Evolutionary conservation across 2,888 invertebrate species (phyloP), one percentile per base, ranked within the genome.

Genomic region (Cyrtodaria siliqua): DNA sequence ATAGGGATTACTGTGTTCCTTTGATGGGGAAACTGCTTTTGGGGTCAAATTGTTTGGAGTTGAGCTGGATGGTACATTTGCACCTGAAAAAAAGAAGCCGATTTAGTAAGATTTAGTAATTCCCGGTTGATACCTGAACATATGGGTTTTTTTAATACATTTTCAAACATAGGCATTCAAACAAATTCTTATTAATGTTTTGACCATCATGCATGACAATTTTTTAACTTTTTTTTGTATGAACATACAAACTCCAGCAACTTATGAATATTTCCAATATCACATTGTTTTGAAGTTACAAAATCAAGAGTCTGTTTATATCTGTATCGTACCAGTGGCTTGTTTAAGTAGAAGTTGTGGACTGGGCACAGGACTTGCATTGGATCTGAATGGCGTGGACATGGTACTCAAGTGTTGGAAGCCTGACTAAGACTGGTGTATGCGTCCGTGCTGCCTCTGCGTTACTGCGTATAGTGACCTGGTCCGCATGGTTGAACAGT

Each of bases 1-100:
- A 75, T 89, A 91, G 1, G 90, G 89, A 67, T 89, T 88, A 12
- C 71, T 66, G 33, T 81, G 75, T 14, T 75, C 79, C 57, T 55
- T 74, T 23, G 68, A 29, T 33, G 33, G 12, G 33, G 33, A 33
- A 8, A 12, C 33, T 33, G 33, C 4, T 33, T 33, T 33, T 33
- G 33, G 33, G 6, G 33, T 12, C 33, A 33, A 33, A 33, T 20
- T 47, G 47, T 47, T 47, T 9, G 47, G 38, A 40, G 14, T 14
- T 42, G 14, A 42, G 53, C 2, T 33, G 33, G 26, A 9, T 12
- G 47, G 29, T 24, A 52, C 56, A 56, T 68, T 61, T 40, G 53
- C 24, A 23, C 69, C 63, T 63, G 27, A 24, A 63, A 63, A n/a
- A 60, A 40, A 12, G n/a, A n/a, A n/a, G n/a, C n/a, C n/a, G n/a